These are phyloP conservation scores for Drosophila silvestris DNA, from an alignment of 2,888 invertebrate genomes.

Conservation along the genomic window DNA sequence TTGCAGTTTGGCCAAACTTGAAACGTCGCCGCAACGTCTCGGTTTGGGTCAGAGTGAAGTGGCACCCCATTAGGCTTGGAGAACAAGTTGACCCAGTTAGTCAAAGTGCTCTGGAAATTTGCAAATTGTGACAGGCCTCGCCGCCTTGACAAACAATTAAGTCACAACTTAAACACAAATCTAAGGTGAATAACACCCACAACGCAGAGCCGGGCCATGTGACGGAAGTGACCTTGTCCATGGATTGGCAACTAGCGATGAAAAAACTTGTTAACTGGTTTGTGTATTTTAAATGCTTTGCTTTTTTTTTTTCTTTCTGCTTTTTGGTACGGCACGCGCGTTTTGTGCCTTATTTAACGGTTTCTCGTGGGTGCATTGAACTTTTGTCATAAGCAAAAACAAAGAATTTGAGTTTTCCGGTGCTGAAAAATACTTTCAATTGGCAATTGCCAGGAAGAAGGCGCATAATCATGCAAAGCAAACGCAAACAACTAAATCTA, in stretches of 20 bases:
- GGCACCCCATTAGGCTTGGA: constrained; percentile 49
- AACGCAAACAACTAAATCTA: constrained; percentile 47
- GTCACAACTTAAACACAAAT: constrained; percentile 37
- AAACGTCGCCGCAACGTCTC: constrained; percentile 50
- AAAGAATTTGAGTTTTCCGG: constrained; percentile 38
- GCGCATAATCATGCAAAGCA: constrained; percentile 54
- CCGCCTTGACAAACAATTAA: constrained; percentile 76
- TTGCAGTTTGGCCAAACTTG: constrained; percentile 52
- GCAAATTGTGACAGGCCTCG: constrained; percentile 60
- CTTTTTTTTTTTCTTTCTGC: constrained; percentile 21
- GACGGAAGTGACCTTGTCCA: constrained; percentile 79
- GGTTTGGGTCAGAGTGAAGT: constrained; percentile 50
- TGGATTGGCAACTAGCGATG: constrained; percentile 48
- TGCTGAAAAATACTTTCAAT: constrained; percentile 56
- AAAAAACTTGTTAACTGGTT: constrained; percentile 51
- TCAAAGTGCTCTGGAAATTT: constrained; percentile 29
- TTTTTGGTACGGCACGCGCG: constrained; percentile 38
- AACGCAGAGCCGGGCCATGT: constrained; percentile 41
- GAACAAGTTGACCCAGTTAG: constrained; percentile 68
- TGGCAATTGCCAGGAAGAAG: constrained; percentile 34
- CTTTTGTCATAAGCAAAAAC: constrained; percentile 24
- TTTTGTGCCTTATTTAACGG: constrained; percentile 43
- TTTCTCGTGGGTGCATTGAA: constrained; percentile 54
- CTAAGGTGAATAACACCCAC: constrained; percentile 78
- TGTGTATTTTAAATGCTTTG: not conserved